A percentile compares a stretch with the other conserved stretches of the same genome.
phyloP scores from a whole-genome alignment of 2,113 vertebrate genomes.

The Hiodon alosoides region DNA sequence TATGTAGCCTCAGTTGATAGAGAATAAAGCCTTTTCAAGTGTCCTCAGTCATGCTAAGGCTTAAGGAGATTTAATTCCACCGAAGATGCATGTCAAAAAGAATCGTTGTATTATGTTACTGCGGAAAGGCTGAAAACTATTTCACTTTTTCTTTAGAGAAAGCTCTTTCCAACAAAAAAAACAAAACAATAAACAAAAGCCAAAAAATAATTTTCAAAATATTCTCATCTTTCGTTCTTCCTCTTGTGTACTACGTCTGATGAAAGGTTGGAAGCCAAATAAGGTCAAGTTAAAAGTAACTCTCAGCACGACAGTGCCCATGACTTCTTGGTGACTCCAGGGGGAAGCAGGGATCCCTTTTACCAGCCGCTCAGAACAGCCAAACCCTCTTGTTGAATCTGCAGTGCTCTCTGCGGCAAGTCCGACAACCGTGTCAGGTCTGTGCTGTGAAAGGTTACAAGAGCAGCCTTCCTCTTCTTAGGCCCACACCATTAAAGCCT shows the following conservation, averaged over 20 bases:
- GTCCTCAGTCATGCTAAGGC: slow-evolving; percentile 7
- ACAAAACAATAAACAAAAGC: neutral
- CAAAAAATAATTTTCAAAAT: neutral
- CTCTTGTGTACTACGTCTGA: neutral
- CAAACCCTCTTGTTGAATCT: neutral
- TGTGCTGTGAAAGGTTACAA: neutral
- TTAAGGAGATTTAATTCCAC: neutral
- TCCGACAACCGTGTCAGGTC: neutral
- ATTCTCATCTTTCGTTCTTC: slow-evolving; percentile 9
- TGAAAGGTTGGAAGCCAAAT: neutral
- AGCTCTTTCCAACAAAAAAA: neutral
- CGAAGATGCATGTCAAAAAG: slow-evolving; percentile 13
- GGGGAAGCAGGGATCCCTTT: slow-evolving; percentile 1
- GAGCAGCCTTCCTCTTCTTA: neutral
- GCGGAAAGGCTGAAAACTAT: neutral
- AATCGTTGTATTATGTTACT: neutral
- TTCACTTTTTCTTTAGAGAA: neutral
- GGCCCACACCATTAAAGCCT: neutral
- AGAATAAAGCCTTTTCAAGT: neutral
- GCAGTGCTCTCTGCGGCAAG: neutral
- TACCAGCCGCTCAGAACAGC: neutral
- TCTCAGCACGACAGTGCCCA: neutral
- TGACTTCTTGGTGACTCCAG: neutral
- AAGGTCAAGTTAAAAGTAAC: neutral
- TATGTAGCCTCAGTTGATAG: neutral